phyloP scores from a whole-genome alignment of 1,140 invertebrate species.

The Caenorhabditis elegans region WBcel235 BX284602.5:10883501-10884000 shows the following conservation, averaged over 20 bases:
- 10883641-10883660: slow-evolving; percentile 57
- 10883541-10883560: slow-evolving; percentile 14
- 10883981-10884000: background rate
- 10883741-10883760: slow-evolving; percentile 32
- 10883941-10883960: slow-evolving; percentile 36
- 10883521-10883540: slow-evolving; percentile 1
- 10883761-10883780: slow-evolving; percentile 34
- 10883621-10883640: slow-evolving; percentile 48
- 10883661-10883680: slow-evolving; percentile 57
- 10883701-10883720: slow-evolving; percentile 60
- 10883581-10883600: slow-evolving; percentile 56
- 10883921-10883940: slow-evolving; percentile 38
- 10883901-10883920: background rate
- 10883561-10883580: slow-evolving; percentile 54
- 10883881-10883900: slow-evolving; percentile 21
- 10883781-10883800: slow-evolving; percentile 26
- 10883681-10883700: slow-evolving; percentile 55
- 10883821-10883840: slow-evolving; percentile 33
- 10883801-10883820: slow-evolving; percentile 39
- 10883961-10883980: slow-evolving; percentile 35
- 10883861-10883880: background rate
- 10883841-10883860: no score
- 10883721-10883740: slow-evolving; percentile 46
- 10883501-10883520: background rate
- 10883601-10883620: slow-evolving; percentile 54